Evolutionary conservation across 1,140 invertebrate genomes (phyloP).

Genomic region (Batillaria attramentaria): DNA sequence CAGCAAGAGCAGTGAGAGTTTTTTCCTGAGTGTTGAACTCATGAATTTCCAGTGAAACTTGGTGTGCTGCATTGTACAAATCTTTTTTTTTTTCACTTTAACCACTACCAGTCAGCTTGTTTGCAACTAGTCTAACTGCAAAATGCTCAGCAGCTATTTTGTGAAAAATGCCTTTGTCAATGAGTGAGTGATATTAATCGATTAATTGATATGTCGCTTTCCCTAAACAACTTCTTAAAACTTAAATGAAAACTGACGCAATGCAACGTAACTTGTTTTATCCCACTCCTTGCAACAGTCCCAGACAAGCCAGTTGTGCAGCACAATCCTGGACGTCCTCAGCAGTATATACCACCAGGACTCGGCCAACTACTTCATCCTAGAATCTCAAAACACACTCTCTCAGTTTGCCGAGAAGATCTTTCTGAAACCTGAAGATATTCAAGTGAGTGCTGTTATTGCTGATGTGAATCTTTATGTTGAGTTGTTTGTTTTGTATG

Average conservation of each 20-base stretch:
- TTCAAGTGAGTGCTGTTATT: constrained; percentile 78
- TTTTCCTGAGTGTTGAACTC: no score
- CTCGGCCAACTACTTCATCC: constrained; percentile 98
- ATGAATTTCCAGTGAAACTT: no score
- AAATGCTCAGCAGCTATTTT: no score
- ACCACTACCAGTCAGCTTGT: no score
- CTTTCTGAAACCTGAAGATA: constrained; percentile 88
- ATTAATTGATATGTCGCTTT: no score
- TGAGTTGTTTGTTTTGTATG: no score
- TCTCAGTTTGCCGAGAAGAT: constrained; percentile 97
- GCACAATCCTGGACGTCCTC: constrained; percentile 94
- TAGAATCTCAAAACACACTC: constrained; percentile 95
- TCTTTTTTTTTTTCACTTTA: constrained; percentile 15
- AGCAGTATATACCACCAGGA: constrained; percentile 97
- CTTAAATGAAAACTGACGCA: not conserved
- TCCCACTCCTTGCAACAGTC: constrained; percentile 70
- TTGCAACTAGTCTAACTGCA: no score
- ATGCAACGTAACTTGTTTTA: not conserved
- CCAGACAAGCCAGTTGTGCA: constrained; percentile 82
- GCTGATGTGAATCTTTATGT: not conserved
- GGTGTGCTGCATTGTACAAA: not conserved
- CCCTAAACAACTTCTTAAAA: not conserved
- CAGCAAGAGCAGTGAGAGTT: no score
- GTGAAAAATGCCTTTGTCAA: no score
- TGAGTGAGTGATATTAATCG: no score